A percentile compares a stretch with the other conserved stretches of the same genome.
These are phyloP conservation scores for Aplodontia rufa DNA, from an alignment of 2,113 vertebrate species.

Conservation along the genomic window DNA sequence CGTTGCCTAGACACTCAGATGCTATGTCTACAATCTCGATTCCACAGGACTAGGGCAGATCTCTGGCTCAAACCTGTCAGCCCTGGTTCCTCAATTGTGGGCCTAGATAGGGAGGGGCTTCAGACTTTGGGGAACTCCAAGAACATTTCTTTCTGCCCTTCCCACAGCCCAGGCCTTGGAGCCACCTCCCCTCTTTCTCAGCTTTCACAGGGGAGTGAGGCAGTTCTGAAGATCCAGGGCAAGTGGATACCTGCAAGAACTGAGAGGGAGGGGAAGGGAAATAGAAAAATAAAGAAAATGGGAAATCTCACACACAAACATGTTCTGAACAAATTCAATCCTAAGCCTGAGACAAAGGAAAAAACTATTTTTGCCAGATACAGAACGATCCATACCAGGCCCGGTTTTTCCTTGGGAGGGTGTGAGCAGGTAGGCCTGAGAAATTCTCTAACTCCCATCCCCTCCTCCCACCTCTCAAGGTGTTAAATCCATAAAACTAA, in stretches of 20 bases:
- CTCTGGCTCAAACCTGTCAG: background rate
- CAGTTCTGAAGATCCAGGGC: background rate
- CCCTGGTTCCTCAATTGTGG: background rate
- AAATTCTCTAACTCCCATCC: constrained; percentile 79
- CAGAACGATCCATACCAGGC: constrained; percentile 76
- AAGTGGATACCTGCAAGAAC: background rate
- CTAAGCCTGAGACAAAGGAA: constrained; percentile 81
- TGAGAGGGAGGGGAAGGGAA: background rate
- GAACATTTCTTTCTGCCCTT: background rate
- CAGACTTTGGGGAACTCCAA: background rate
- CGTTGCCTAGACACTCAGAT: background rate
- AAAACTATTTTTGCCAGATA: constrained; percentile 79
- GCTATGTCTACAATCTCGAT: background rate
- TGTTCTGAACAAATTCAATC: constrained; percentile 82
- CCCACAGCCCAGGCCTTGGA: background rate
- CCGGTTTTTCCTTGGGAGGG: constrained; percentile 80
- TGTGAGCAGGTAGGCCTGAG: constrained; percentile 81
- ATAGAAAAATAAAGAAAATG: background rate
- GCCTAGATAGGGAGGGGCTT: background rate
- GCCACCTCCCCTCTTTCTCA: background rate
- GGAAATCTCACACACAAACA: constrained; percentile 69
- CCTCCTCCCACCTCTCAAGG: constrained; percentile 82
- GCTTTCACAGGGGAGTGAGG: background rate
- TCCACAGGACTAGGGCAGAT: background rate
- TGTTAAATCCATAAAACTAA: constrained; percentile 87